phyloP scores from a whole-genome alignment of 2,888 invertebrate species.

The Bombyx huttoni region DNA sequence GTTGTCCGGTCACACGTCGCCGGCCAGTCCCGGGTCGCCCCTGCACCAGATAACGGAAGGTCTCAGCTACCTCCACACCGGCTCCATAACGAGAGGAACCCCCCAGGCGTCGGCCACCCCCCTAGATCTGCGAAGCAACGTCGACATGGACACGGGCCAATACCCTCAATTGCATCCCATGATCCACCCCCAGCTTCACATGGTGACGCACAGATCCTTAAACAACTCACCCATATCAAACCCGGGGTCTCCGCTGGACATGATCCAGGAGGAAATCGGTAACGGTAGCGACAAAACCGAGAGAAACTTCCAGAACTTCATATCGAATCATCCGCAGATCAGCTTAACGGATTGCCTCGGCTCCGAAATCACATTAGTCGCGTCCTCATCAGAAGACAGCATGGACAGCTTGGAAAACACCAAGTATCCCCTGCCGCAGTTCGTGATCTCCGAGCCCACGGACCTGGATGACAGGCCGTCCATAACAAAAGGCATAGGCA shows the following conservation, averaged over 20 bases:
- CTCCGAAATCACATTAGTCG: slow-evolving; percentile 84
- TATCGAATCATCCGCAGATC: slow-evolving; percentile 82
- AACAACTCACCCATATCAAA: slow-evolving; percentile 76
- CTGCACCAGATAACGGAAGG: slow-evolving; percentile 78
- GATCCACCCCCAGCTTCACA: slow-evolving; percentile 52
- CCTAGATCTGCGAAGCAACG: slow-evolving; percentile 62
- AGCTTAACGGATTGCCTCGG: slow-evolving; percentile 93
- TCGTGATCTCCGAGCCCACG: slow-evolving; percentile 81
- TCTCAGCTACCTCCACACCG: slow-evolving; percentile 81
- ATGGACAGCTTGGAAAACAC: slow-evolving; percentile 78
- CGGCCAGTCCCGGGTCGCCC: slow-evolving; percentile 53
- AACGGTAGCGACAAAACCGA: slow-evolving; percentile 39
- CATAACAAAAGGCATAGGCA: slow-evolving; percentile 83
- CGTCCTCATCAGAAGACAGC: slow-evolving; percentile 81
- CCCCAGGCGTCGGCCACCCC: slow-evolving; percentile 74
- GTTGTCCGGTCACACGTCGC: slow-evolving; percentile 35
- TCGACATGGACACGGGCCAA: slow-evolving; percentile 66
- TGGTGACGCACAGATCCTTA: slow-evolving; percentile 66
- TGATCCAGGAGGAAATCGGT: slow-evolving; percentile 80
- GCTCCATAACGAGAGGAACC: slow-evolving; percentile 79
- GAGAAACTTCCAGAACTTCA: slow-evolving; percentile 24
- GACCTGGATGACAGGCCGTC: slow-evolving; percentile 81
- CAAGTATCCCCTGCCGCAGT: slow-evolving; percentile 69
- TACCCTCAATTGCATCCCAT: slow-evolving; percentile 53
- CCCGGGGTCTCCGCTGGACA: slow-evolving; percentile 79